Percentiles rank a stretch among this genome's conserved stretches.
phyloP scores from a whole-genome alignment of 92 coral and sea anemone species.

The Umimayanthus chanpuru region DNA sequence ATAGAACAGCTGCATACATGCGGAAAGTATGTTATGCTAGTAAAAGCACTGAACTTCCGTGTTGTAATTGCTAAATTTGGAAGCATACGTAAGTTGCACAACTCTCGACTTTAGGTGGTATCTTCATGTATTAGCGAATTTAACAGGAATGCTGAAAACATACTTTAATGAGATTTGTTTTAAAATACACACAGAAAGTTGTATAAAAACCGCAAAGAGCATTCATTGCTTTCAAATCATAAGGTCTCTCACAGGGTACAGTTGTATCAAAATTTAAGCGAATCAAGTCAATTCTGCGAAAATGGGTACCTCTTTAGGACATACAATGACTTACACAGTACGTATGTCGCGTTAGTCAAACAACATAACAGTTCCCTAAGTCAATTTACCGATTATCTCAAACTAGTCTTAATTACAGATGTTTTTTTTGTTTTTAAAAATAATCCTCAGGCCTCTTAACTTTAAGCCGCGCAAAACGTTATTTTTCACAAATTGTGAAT shows the following conservation, averaged over 20 bases:
- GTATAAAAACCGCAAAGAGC: neutral
- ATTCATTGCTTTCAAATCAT: no score
- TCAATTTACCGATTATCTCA: neutral
- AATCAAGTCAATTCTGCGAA: neutral
- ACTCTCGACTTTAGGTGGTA: neutral
- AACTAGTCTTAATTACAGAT: no score
- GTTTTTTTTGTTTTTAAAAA: neutral
- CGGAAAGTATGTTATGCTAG: neutral
- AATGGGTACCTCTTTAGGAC: neutral
- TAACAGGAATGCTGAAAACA: neutral
- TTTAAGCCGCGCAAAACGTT: no score
- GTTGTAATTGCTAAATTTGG: neutral
- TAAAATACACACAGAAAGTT: neutral
- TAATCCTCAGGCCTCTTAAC: no score
- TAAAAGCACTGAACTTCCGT: neutral
- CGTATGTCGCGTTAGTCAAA: neutral
- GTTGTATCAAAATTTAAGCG: neutral
- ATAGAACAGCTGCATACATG: neutral
- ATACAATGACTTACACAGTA: neutral
- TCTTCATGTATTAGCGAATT: neutral
- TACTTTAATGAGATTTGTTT: no score
- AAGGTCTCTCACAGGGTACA: neutral
- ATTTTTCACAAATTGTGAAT: no score
- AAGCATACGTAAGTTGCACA: neutral
- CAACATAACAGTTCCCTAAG: neutral